Conservation (phyloP, 2,888 invertebrate genomes). For the Tenthredo scrophulariae region DNA sequence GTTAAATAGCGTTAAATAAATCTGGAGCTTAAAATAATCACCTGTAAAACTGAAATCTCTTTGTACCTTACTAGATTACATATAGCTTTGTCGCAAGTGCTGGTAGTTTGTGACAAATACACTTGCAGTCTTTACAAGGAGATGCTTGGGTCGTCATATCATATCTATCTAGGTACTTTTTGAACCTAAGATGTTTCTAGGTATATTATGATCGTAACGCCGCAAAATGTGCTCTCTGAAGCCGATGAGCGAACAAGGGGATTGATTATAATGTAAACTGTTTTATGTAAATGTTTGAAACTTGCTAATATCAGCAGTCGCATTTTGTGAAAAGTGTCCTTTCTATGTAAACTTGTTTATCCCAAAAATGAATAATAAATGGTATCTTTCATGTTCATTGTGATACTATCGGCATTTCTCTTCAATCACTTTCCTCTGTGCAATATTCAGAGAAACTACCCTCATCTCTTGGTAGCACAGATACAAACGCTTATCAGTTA, state of each 20-base stretch:
- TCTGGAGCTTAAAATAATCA: slow-evolving; percentile 72
- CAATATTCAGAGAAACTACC: not conserved
- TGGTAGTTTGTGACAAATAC: slow-evolving; percentile 59
- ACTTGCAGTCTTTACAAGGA: not conserved
- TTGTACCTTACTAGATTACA: slow-evolving; percentile 72
- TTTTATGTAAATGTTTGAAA: slow-evolving; percentile 70
- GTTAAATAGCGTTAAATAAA: slow-evolving; percentile 24
- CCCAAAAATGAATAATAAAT: slow-evolving; percentile 68
- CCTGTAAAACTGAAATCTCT: slow-evolving; percentile 67
- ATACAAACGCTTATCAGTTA: not conserved
- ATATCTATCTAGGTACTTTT: slow-evolving; percentile 33
- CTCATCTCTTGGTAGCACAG: not conserved
- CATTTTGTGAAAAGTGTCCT: slow-evolving; percentile 77
- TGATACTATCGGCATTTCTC: not conserved
- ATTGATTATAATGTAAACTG: slow-evolving; percentile 62
- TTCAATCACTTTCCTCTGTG: not conserved
- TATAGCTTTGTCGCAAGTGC: slow-evolving; percentile 55
- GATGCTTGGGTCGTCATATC: slow-evolving; percentile 46
- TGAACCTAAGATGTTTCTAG: slow-evolving; percentile 30
- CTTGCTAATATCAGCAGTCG: slow-evolving; percentile 71
- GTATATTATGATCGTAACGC: slow-evolving; percentile 44
- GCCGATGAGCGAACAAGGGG: slow-evolving; percentile 46
- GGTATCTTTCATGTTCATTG: slow-evolving; percentile 70
- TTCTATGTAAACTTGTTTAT: slow-evolving; percentile 76
- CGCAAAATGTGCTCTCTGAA: slow-evolving; percentile 39